A percentile compares a stretch with the other conserved stretches of the same genome.
Evolutionary conservation across 2,113 vertebrate species (phyloP).

Genomic region (Coptodon bakossiorum): DNA sequence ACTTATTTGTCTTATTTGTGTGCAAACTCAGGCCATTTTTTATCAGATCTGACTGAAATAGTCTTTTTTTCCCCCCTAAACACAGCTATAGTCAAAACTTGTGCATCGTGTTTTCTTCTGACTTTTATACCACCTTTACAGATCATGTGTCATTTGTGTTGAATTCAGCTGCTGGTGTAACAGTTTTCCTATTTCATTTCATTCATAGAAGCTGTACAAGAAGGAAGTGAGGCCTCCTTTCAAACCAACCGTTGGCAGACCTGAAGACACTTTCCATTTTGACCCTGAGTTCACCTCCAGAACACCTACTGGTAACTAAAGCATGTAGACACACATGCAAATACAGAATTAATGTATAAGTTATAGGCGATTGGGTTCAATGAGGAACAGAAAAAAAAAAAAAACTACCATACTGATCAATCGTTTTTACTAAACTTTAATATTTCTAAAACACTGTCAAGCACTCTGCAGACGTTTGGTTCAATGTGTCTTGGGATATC

Average conservation of each 20-base stretch:
- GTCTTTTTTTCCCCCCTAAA: neutral
- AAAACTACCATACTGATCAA: neutral
- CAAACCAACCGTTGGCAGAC: conserved; percentile 89
- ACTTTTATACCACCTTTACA: neutral
- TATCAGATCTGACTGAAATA: neutral
- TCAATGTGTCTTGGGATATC: neutral
- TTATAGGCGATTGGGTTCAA: neutral
- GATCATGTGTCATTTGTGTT: neutral
- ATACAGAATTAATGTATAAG: neutral
- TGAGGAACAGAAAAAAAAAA: neutral
- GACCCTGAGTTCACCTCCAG: conserved; percentile 94
- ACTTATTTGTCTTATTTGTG: neutral
- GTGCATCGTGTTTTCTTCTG: neutral
- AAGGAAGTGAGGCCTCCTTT: conserved; percentile 91
- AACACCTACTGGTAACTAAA: conserved; percentile 84
- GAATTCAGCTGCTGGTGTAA: neutral
- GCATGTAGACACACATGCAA: neutral
- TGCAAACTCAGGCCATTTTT: neutral
- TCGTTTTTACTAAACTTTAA: neutral
- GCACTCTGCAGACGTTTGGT: neutral
- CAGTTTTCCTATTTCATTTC: neutral
- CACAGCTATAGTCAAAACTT: neutral
- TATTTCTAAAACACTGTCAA: neutral
- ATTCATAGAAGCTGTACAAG: conserved; percentile 82
- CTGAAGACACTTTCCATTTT: conserved; percentile 96